phyloP scores from a whole-genome alignment of 2,113 vertebrate species.

The Corvus hawaiiensis region DNA sequence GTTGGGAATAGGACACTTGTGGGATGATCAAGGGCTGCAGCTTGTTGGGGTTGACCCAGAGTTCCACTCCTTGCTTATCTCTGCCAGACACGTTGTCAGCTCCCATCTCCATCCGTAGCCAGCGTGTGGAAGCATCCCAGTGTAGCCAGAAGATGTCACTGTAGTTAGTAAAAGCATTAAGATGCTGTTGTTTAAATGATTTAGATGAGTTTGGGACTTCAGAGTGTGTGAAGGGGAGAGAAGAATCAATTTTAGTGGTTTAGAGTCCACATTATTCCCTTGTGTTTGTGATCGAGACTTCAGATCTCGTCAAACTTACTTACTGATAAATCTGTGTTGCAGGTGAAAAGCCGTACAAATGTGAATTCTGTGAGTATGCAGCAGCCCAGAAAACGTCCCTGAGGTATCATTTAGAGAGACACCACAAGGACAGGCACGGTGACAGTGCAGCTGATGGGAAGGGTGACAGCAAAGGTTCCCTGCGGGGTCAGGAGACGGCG shows the following conservation, averaged over 20 bases:
- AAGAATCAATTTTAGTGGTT: background rate
- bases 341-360: slow-evolving; percentile 98
- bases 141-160: slow-evolving; percentile 40
- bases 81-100: background rate
- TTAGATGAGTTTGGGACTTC: background rate
- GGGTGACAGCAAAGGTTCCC: slow-evolving; percentile 49
- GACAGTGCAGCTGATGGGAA: slow-evolving; percentile 50
- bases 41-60: background rate
- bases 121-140: background rate
- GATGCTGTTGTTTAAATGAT: background rate
- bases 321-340: slow-evolving; percentile 33
- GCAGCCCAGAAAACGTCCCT: slow-evolving; percentile 96
- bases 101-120: background rate
- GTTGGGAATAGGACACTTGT: background rate
- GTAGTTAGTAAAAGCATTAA: background rate
- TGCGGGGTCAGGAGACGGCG: slow-evolving; percentile 52
- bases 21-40: background rate
- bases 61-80: background rate
- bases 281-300: background rate
- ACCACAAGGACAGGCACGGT: slow-evolving; percentile 86
- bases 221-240: background rate
- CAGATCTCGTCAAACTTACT: background rate
- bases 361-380: slow-evolving; percentile 93
- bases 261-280: background rate
- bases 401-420: slow-evolving; percentile 91